Evolutionary conservation across 1,140 invertebrate genomes (phyloP).

Genomic region (Drosophila pectinifera): DNA sequence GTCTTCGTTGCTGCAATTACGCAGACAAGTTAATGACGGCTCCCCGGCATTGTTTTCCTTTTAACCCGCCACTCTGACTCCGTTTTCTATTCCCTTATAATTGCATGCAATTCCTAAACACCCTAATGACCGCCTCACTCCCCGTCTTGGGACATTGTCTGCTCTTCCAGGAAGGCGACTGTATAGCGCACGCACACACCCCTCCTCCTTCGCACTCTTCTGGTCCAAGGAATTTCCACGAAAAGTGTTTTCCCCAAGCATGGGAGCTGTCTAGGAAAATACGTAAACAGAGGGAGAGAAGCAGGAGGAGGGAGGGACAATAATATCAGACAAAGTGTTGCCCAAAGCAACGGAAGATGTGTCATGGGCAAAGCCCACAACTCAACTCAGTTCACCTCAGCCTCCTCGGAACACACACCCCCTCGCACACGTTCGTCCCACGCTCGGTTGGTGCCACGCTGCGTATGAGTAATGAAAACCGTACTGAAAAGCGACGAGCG

Average conservation of each 20-base stretch:
- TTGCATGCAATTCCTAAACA: conserved; percentile 39
- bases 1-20: conserved; percentile 42
- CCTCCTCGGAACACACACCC: not conserved
- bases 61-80: conserved; percentile 10
- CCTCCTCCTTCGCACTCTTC: not conserved
- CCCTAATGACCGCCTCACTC: conserved; percentile 31
- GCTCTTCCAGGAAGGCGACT: conserved; percentile 39
- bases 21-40: conserved; percentile 53
- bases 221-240: conserved; percentile 42
- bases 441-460: conserved; percentile 49
- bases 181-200: conserved; percentile 1
- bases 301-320: not conserved
- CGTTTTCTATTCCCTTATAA: conserved; percentile 24
- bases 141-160: conserved; percentile 11
- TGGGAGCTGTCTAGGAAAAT: conserved; percentile 10
- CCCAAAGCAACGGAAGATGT: conserved; percentile 38
- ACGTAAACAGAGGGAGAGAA: conserved; percentile 13
- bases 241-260: conserved; percentile 35
- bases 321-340: conserved; percentile 60
- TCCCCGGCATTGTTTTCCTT: conserved; percentile 24
- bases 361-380: conserved; percentile 54
- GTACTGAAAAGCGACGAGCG: conserved; percentile 68
- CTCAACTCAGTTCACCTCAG: conserved; percentile 27
- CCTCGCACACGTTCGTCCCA: conserved; percentile 53
- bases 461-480: conserved; percentile 73